These are phyloP conservation scores for Catharus minimus DNA, from an alignment of 2,113 vertebrate species.

Conservation along the genomic window DNA sequence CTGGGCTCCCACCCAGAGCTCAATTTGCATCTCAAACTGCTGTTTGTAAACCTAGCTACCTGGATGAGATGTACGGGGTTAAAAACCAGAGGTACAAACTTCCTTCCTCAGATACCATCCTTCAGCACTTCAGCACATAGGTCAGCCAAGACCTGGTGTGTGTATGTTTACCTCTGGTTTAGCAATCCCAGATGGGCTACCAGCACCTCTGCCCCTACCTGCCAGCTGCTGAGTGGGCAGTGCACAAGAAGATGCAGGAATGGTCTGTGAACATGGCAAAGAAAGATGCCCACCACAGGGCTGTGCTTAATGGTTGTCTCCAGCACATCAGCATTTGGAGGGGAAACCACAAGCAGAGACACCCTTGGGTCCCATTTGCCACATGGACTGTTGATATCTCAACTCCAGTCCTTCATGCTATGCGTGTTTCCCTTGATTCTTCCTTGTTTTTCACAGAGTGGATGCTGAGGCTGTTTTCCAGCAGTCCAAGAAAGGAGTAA, in stretches of 20 bases:
- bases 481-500: not conserved
- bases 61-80: not conserved
- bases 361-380: not conserved
- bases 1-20: not conserved
- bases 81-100: not conserved
- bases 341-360: not conserved
- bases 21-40: not conserved
- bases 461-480: not conserved
- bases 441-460: not conserved
- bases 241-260: not conserved
- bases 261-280: not conserved
- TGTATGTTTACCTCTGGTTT: not conserved
- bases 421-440: not conserved
- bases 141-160: not conserved
- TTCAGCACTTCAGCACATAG: not conserved
- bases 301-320: not conserved
- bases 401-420: not conserved
- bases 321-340: not conserved
- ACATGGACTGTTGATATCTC: accelerated
- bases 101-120: not conserved
- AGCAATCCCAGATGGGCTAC: not conserved
- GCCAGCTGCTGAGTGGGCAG: not conserved
- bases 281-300: not conserved
- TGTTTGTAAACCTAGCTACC: not conserved
- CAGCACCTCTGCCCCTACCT: not conserved